Percentiles rank a stretch among this genome's conserved stretches.
phyloP scores from a whole-genome alignment of 2,113 vertebrate genomes.

The Glaucomys volans region DNA sequence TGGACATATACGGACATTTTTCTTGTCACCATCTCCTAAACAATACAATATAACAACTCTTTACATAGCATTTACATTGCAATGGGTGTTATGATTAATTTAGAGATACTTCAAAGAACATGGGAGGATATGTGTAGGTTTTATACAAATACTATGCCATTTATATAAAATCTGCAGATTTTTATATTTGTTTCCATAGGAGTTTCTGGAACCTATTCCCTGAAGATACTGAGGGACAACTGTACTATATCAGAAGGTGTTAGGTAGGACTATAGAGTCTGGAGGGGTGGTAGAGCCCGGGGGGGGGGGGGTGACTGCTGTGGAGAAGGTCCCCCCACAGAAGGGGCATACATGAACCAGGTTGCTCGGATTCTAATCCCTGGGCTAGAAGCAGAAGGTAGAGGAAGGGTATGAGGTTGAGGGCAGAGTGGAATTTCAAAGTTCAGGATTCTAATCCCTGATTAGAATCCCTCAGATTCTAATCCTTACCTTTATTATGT shows the following conservation, averaged over 20 bases:
- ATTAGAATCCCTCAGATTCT: too few species aligned
- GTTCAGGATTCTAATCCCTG: constrained; percentile 59
- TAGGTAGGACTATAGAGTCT: neutral
- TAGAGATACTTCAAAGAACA: neutral
- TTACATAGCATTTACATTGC: neutral
- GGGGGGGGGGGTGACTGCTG: neutral
- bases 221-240: neutral
- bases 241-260: neutral
- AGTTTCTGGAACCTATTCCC: neutral
- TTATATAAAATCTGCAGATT: neutral
- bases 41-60: neutral
- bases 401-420: neutral
- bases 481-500: neutral
- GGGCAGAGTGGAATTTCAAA: constrained; percentile 69
- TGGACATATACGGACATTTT: neutral
- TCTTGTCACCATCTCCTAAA: neutral
- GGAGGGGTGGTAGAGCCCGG: neutral
- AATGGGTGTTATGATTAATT: neutral
- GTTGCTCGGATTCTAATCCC: neutral
- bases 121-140: neutral
- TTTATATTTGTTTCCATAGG: neutral
- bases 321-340: neutral
- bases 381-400: fast-evolving
- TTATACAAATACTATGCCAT: neutral
- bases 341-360: neutral